Base-by-base conservation (phyloP, 2,797 vertebrate species). In the Gymnopithys bicolor region DNA sequence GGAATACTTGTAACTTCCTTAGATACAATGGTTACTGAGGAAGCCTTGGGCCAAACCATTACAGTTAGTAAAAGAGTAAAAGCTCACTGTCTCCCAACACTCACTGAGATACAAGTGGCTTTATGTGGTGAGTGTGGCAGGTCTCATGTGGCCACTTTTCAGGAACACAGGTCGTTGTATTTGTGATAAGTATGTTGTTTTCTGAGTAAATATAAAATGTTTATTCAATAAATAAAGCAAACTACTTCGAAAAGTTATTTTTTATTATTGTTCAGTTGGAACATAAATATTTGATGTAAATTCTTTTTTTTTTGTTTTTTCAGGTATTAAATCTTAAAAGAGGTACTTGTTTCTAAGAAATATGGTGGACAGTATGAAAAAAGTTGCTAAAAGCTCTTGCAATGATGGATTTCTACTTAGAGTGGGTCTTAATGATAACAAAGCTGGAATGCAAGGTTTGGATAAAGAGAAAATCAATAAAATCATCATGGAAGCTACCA, bases 401-500 rank as follows among this genome's bases (percentile, higher is more conserved):
- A 97, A 49, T 93, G 98, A 98, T 68, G 98, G 96, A 19, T 84
- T 98, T 95, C 97, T 99, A 39, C 98, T 99, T 96, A 98, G 99
- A 90, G 98, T 99, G 98, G 99, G 99, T 43, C 98, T 99, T 90
- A 99, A 99, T 95, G 99, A 99, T 97, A 99, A 99, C 97, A 99
- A 99, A 96, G 99, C 99, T 93, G 99, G 99, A 70, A 99, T 99
- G 99, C 98, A 99, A 95, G 99, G 99, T 77, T 97, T 99, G 78
- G 98, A 99, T 98, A 99, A 99, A 97, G 99, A 99, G 75, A 99
- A 98, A 97, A 99, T 99, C 96, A 99, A 99, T 97, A 99, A 98
- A 97, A 99, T 99, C 97, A 99, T 99, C 96, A 98, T 99, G 98
- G 98, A 99, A 94, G 95, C 98, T 45, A 99, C 99, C 51, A 99